Percentiles rank a stretch among this genome's conserved stretches.
Evolutionary conservation across 1,140 invertebrate genomes (phyloP).

Genomic region (Aphis craccivora): DNA sequence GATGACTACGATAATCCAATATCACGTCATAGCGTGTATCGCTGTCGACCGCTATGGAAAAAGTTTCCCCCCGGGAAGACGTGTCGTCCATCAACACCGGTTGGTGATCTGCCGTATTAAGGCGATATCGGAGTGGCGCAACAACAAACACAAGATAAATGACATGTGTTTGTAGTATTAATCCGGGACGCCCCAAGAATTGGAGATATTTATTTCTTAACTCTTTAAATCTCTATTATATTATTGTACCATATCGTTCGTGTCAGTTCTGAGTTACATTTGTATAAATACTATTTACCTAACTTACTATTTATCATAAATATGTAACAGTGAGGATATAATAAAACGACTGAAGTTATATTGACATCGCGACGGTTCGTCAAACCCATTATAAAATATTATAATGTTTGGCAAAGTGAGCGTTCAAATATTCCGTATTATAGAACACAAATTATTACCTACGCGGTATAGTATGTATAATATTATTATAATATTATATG

Average conservation of each 20-base stretch:
- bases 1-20: background rate
- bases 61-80: background rate
- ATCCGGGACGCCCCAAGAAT: background rate
- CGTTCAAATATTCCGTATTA: too few relatives aligned
- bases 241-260: too few relatives aligned
- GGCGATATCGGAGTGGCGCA: background rate
- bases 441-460: background rate
- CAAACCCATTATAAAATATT: background rate
- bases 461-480: background rate
- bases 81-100: background rate
- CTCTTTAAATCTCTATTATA: too few relatives aligned
- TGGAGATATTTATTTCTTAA: background rate
- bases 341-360: too few relatives aligned
- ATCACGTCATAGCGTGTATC: background rate
- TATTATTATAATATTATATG: background rate
- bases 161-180: background rate
- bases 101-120: background rate
- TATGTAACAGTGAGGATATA: too few relatives aligned
- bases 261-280: too few relatives aligned
- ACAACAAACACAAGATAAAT: background rate
- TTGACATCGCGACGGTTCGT: too few relatives aligned
- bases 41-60: background rate
- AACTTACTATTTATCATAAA: too few relatives aligned
- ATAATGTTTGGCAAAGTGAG: background rate
- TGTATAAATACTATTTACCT: too few relatives aligned